These are phyloP conservation scores for Oreohelix idahoensis DNA, from an alignment of 1,140 invertebrate species.

Conservation along the genomic window DNA sequence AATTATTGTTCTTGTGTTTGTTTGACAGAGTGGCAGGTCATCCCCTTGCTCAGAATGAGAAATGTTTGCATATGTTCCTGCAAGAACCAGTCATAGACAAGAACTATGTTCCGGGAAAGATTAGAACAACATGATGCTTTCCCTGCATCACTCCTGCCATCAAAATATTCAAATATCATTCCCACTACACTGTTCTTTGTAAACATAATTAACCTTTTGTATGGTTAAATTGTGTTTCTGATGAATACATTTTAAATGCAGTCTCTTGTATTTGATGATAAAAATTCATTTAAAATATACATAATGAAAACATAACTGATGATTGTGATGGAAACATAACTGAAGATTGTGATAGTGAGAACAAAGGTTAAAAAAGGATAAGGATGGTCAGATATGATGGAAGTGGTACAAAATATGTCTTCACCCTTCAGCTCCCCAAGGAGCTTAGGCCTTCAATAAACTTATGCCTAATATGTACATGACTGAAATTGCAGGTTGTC, in stretches of 20 bases:
- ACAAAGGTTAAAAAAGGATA: no score
- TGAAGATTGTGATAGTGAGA: no score
- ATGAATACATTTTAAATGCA: not conserved
- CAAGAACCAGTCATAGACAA: constrained; percentile 98
- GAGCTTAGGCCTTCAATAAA: no score
- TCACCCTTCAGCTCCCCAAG: no score
- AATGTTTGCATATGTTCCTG: constrained; percentile 99
- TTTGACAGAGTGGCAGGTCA: constrained; percentile 94
- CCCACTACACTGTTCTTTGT: not conserved
- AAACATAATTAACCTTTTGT: not conserved
- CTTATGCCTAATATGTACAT: no score
- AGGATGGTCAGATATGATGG: no score
- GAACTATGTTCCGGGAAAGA: constrained; percentile 99
- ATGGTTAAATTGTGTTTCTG: not conserved
- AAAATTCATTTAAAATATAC: not conserved
- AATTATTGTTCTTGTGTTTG: constrained; percentile 41
- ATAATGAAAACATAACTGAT: no score
- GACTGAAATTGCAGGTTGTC: no score
- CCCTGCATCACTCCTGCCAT: not conserved
- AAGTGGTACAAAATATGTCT: no score
- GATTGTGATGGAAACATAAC: no score
- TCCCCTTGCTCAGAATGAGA: constrained; percentile 99
- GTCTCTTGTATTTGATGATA: not conserved
- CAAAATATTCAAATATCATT: not conserved
- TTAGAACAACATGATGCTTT: constrained; percentile 81